Percentiles rank a stretch among this genome's conserved stretches.
Evolutionary conservation across 2,113 vertebrate genomes (phyloP).

Genomic region (Tricholaema leucomelas): DNA sequence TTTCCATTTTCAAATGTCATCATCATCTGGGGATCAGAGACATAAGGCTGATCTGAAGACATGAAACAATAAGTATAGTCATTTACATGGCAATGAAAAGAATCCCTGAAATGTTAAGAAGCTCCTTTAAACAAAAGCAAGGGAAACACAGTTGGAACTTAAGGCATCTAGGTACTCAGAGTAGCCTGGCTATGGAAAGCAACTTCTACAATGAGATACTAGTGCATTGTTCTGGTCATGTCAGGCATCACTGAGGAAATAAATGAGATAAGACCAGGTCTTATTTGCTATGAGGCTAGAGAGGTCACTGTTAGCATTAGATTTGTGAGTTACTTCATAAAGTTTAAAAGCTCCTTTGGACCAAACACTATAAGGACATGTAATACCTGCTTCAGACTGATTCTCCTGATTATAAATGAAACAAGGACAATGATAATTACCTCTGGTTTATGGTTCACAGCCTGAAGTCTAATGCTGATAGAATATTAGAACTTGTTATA

Average conservation of each 20-base stretch:
- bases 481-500: neutral
- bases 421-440: neutral
- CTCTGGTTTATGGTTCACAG: neutral
- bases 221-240: neutral
- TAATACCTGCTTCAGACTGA: neutral
- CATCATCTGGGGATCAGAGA: neutral
- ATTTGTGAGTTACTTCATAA: neutral
- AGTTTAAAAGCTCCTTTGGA: neutral
- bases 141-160: neutral
- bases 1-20: constrained; percentile 64
- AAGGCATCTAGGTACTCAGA: neutral
- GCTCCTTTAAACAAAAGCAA: neutral
- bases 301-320: neutral
- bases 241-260: neutral
- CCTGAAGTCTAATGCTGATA: neutral
- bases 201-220: neutral
- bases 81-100: neutral
- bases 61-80: constrained; percentile 10
- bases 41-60: constrained; percentile 58
- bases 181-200: neutral
- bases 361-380: neutral
- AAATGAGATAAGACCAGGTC: neutral
- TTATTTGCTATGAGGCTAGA: neutral
- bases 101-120: neutral
- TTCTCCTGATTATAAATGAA: neutral